Conservation (phyloP, 2,797 vertebrate species). For the Gymnodraco acuticeps region DNA sequence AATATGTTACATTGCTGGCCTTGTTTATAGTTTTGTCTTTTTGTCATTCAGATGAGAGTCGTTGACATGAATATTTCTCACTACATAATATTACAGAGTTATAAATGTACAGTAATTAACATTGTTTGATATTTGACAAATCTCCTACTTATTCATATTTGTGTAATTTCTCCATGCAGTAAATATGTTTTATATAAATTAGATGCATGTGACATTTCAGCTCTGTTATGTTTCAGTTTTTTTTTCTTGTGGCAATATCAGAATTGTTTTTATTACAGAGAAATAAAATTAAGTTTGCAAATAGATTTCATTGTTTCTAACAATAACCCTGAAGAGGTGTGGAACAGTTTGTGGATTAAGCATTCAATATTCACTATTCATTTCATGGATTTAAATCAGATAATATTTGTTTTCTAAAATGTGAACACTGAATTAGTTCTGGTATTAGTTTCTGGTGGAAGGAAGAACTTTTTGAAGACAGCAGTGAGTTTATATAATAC, state of each 20-base stretch:
- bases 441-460: not conserved
- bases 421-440: not conserved
- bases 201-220: conserved; percentile 8
- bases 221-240: not conserved
- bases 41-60: not conserved
- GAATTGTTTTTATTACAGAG: not conserved
- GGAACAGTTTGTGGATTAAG: not conserved
- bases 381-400: conserved; percentile 31
- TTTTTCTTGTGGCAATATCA: not conserved
- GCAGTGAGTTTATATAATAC: conserved; percentile 2
- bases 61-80: not conserved
- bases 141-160: not conserved
- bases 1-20: not conserved
- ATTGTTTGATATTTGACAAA: not conserved
- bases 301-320: conserved; percentile 29
- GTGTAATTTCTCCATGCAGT: not conserved
- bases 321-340: conserved; percentile 16
- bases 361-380: conserved; percentile 18
- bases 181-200: not conserved
- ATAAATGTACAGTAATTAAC: no score
- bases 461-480: not conserved
- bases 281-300: conserved; percentile 24
- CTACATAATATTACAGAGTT: not conserved
- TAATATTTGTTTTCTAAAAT: conserved; percentile 9
- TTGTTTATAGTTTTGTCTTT: not conserved